A percentile compares a stretch with the other conserved stretches of the same genome.
These are phyloP conservation scores for Argyra leucocephala DNA, from an alignment of 2,888 invertebrate genomes.

Conservation along the genomic window DNA sequence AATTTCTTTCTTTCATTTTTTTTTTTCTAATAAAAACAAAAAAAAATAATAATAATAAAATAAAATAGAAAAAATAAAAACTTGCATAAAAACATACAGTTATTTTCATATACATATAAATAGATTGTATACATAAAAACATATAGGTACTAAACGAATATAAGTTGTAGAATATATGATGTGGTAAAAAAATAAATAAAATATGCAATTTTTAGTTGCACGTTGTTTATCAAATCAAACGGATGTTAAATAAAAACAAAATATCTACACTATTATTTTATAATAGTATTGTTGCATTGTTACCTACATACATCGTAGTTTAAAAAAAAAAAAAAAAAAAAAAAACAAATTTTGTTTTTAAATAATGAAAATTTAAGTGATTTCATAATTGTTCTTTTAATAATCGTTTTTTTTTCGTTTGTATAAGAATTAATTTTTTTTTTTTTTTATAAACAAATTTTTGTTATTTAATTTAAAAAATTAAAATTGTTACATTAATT, in stretches of 20 bases:
- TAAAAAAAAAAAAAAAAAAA: background rate
- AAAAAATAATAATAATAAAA: background rate
- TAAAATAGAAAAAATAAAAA: too few species aligned
- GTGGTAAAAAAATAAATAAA: background rate
- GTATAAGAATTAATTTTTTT: too few species aligned
- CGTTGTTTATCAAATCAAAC: constrained; percentile 3
- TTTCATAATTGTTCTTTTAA: too few species aligned
- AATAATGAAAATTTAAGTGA: too few species aligned
- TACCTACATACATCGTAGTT: too few species aligned
- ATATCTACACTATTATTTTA: too few species aligned
- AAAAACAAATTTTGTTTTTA: background rate
- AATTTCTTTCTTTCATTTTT: too few species aligned
- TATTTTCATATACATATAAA: background rate
- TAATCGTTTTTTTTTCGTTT: too few species aligned
- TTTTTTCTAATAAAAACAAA: background rate
- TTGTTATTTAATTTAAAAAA: too few species aligned
- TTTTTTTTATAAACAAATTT: too few species aligned
- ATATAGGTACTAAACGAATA: background rate
- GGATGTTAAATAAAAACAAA: background rate
- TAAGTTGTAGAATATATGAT: background rate
- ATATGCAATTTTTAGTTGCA: background rate
- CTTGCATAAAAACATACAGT: background rate
- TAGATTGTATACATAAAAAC: background rate
- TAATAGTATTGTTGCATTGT: too few species aligned
- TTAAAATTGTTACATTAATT: too few species aligned